Conservation (phyloP, 2,113 vertebrate genomes). For the Pipa parva region DNA sequence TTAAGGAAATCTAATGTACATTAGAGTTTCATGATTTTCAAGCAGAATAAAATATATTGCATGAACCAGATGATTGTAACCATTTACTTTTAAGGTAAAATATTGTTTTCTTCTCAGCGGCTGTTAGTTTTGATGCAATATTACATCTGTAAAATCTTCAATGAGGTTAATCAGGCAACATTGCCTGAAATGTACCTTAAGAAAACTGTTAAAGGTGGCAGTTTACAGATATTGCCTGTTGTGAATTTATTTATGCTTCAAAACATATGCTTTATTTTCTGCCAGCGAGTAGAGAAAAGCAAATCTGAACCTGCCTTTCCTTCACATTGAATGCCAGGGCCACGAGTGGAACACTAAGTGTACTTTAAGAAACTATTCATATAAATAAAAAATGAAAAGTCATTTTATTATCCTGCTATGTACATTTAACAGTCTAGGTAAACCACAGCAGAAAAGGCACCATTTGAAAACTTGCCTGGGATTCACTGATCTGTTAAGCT, state of each 20-base stretch:
- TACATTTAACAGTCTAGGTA: no score
- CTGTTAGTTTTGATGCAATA: neutral
- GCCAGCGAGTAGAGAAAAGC: neutral
- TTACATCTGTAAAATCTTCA: neutral
- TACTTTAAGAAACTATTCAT: neutral
- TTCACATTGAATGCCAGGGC: neutral
- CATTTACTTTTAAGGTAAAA: neutral
- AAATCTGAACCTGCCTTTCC: neutral
- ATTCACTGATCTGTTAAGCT: no score
- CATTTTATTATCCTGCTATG: no score
- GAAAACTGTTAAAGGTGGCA: constrained; percentile 4
- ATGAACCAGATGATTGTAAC: neutral
- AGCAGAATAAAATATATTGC: neutral
- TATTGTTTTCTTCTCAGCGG: neutral
- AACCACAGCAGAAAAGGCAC: no score
- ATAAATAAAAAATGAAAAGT: neutral
- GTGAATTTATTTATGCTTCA: constrained; percentile 1
- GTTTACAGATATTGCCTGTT: constrained; percentile 12
- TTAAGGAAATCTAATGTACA: neutral
- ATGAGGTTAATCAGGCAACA: neutral
- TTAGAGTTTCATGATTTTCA: neutral
- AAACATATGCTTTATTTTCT: constrained; percentile 4
- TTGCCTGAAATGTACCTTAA: neutral
- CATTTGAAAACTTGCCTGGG: no score
- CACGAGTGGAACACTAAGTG: neutral